Conservation (phyloP, 2,797 vertebrate species). For the Aldrovandia affinis region DNA sequence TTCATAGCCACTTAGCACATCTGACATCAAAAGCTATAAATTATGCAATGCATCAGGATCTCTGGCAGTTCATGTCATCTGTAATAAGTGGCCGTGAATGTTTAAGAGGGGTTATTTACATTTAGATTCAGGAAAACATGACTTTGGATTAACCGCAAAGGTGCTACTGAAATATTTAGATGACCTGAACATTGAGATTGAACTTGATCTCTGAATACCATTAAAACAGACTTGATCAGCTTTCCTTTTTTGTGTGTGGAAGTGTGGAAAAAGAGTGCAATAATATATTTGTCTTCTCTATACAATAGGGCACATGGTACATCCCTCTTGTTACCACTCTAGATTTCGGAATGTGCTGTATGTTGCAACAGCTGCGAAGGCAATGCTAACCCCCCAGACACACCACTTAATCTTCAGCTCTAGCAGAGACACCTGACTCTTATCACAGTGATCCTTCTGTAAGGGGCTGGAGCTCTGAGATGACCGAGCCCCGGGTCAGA, state of each 20-base stretch:
- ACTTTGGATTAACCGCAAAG: too few species aligned
- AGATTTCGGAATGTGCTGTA: constrained; percentile 34
- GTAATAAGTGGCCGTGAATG: not conserved
- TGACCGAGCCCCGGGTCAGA: constrained; percentile 46
- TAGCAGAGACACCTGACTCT: constrained; percentile 59
- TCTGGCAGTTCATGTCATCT: not conserved
- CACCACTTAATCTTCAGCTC: constrained; percentile 41
- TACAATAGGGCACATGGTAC: not conserved
- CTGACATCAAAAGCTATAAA: not conserved
- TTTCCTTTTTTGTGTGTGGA: too few species aligned
- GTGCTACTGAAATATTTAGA: not conserved
- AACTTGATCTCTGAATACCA: not conserved
- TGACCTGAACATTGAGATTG: not conserved
- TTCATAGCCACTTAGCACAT: not conserved
- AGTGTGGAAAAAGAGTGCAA: not conserved
- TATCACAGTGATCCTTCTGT: constrained; percentile 66
- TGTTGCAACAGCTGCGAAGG: constrained; percentile 57
- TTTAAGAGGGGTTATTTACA: not conserved
- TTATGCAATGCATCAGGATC: not conserved
- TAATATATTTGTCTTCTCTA: not conserved
- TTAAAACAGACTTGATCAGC: too few species aligned
- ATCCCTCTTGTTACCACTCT: constrained; percentile 8
- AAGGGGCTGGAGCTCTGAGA: constrained; percentile 49
- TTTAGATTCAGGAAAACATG: not conserved
- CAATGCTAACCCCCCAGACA: constrained; percentile 14